A percentile compares a stretch with the other conserved stretches of the same genome.
Conservation (phyloP, 2,113 vertebrate species). For the Tachuris rubrigastra region DNA sequence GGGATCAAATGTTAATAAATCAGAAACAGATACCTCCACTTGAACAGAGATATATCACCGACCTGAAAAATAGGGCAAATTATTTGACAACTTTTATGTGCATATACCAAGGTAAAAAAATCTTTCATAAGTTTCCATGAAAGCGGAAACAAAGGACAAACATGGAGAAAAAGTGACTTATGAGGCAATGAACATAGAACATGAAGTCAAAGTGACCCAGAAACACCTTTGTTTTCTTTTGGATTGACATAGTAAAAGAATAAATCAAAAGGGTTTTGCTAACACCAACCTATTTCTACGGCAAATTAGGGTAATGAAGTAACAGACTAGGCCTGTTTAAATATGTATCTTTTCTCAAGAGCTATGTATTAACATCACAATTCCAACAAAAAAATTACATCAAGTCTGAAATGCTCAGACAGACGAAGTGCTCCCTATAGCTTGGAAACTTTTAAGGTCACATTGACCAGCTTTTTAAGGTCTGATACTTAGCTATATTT, state of each 20-base stretch:
- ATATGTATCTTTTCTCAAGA: neutral
- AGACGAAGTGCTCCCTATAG: fast-evolving
- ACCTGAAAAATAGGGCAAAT: slow-evolving; percentile 77
- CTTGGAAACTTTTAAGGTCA: neutral
- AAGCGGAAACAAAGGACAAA: slow-evolving; percentile 27
- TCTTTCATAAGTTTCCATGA: neutral
- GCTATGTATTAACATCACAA: neutral
- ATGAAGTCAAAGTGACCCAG: neutral
- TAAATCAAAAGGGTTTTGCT: neutral
- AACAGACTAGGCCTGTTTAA: neutral
- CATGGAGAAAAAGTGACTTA: neutral
- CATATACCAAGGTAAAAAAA: slow-evolving; percentile 23
- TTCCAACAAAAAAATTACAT: neutral
- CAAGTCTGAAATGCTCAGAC: neutral
- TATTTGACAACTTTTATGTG: slow-evolving; percentile 72
- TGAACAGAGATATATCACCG: slow-evolving; percentile 75
- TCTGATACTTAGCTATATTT: neutral
- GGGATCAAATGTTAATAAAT: slow-evolving; percentile 93
- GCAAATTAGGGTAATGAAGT: neutral
- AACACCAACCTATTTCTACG: neutral
- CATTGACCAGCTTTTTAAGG: neutral
- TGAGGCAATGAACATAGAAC: neutral
- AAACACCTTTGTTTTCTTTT: neutral
- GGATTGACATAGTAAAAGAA: neutral
- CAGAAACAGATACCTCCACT: slow-evolving; percentile 88